These are phyloP conservation scores for Propithecus deckenii DNA, from an alignment of 2,797 vertebrate genomes.

Conservation along the genomic window DNA sequence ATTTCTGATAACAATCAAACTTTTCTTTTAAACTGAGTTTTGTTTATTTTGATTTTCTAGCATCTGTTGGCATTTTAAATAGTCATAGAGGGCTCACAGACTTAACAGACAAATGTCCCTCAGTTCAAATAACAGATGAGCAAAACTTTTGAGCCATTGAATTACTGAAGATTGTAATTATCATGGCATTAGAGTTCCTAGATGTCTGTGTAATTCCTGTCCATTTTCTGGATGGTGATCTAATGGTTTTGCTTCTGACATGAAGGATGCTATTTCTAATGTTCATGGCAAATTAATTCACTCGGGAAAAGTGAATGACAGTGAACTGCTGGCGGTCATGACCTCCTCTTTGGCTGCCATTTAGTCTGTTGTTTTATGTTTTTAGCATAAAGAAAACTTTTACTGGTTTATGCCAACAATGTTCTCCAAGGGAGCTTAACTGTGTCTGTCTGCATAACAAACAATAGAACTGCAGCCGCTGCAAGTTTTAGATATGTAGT, in stretches of 20 bases:
- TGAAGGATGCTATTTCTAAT: constrained; percentile 91
- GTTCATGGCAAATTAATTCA: constrained; percentile 92
- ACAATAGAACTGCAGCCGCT: constrained; percentile 9
- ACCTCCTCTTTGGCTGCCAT: constrained; percentile 88
- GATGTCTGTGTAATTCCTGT: constrained; percentile 84
- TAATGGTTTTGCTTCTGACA: constrained; percentile 87
- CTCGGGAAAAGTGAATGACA: constrained; percentile 88
- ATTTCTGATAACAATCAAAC: not conserved
- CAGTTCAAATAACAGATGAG: constrained; percentile 78
- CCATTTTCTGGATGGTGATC: constrained; percentile 87
- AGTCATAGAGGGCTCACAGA: constrained; percentile 67
- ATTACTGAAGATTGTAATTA: constrained; percentile 72
- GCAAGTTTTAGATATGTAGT: not conserved
- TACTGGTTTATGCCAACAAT: constrained; percentile 48
- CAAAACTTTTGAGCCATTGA: constrained; percentile 64
- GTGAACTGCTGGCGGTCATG: constrained; percentile 85
- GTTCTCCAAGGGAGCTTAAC: constrained; percentile 61
- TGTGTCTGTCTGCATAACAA: constrained; percentile 68
- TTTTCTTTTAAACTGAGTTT: not conserved
- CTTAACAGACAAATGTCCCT: constrained; percentile 86
- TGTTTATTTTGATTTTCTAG: constrained; percentile 9
- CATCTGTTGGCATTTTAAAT: constrained; percentile 75
- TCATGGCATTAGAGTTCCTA: constrained; percentile 73
- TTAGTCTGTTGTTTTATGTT: constrained; percentile 84
- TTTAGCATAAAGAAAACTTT: constrained; percentile 75